These are phyloP conservation scores for Aphaenogaster floridana DNA, from an alignment of 1,140 invertebrate species.

Conservation along the genomic window DNA sequence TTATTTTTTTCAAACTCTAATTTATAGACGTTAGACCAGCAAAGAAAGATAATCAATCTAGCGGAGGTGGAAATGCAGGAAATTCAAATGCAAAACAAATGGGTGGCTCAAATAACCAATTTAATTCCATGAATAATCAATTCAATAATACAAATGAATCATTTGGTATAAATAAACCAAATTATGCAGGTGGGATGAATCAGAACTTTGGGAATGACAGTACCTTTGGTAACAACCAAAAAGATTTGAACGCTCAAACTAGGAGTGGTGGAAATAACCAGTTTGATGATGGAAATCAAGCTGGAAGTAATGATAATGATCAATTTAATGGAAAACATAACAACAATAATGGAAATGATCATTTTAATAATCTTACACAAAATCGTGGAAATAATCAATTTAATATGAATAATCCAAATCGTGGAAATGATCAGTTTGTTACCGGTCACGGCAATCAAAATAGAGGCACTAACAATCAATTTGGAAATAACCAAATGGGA, in stretches of 20 bases:
- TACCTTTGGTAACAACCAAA: slow-evolving; percentile 60
- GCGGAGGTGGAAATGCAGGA: slow-evolving; percentile 68
- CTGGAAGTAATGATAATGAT: slow-evolving; percentile 67
- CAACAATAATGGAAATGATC: slow-evolving; percentile 61
- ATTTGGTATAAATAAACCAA: slow-evolving; percentile 77
- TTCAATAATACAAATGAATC: slow-evolving; percentile 74
- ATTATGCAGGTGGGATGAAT: slow-evolving; percentile 72
- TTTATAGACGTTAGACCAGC: slow-evolving; percentile 88
- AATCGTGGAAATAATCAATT: slow-evolving; percentile 74
- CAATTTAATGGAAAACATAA: slow-evolving; percentile 75
- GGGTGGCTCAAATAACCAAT: slow-evolving; percentile 64
- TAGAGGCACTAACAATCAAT: slow-evolving; percentile 73
- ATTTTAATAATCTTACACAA: slow-evolving; percentile 70
- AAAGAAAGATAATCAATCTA: slow-evolving; percentile 83
- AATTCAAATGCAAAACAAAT: slow-evolving; percentile 59
- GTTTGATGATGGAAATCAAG: slow-evolving; percentile 71
- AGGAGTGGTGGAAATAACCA: slow-evolving; percentile 64
- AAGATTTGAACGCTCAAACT: slow-evolving; percentile 54
- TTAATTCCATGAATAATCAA: slow-evolving; percentile 68
- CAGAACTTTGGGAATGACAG: slow-evolving; percentile 74
- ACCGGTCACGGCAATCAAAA: slow-evolving; percentile 74
- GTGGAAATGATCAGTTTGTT: slow-evolving; percentile 75
- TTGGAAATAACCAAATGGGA: slow-evolving; percentile 62
- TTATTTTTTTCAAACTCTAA: slow-evolving; percentile 50
- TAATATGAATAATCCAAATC: slow-evolving; percentile 70